phyloP scores from a whole-genome alignment of 2,113 vertebrate species.

The Tragelaphus imberbis region DNA sequence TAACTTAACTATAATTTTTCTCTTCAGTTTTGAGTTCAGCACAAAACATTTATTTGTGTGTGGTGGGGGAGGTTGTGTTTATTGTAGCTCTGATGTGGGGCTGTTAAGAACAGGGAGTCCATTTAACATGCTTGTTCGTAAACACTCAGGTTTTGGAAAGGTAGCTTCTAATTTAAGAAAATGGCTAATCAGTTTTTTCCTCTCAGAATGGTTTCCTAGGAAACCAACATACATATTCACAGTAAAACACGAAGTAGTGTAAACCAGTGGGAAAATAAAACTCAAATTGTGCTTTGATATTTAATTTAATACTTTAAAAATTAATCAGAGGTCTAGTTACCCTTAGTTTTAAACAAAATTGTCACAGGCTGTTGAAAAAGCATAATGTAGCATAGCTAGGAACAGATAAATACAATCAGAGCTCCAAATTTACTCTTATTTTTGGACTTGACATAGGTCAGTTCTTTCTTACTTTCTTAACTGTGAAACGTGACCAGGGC shows the following conservation, averaged over 20 bases:
- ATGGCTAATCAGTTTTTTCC: conserved; percentile 64
- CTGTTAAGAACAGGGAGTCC: neutral
- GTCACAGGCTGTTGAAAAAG: neutral
- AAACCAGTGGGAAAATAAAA: conserved; percentile 34
- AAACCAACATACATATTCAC: conserved; percentile 34
- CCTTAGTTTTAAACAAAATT: neutral
- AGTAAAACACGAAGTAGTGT: neutral
- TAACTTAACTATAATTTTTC: neutral
- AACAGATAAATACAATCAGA: neutral
- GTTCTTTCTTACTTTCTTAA: neutral
- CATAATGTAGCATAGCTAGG: neutral
- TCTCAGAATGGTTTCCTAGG: conserved; percentile 68
- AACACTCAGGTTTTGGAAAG: neutral
- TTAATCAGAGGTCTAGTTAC: neutral
- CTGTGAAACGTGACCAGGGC: neutral
- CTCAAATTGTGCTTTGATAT: conserved; percentile 5
- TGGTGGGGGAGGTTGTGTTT: neutral
- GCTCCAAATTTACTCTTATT: neutral
- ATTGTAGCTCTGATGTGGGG: neutral
- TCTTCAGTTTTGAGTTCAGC: neutral
- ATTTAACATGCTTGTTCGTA: conserved; percentile 4
- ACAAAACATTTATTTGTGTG: neutral
- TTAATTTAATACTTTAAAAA: conserved; percentile 23
- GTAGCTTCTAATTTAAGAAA: conserved; percentile 58
- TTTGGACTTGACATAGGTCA: neutral